Percentiles rank a stretch among this genome's conserved stretches.
phyloP scores from a whole-genome alignment of 2,888 invertebrate genomes.

The Cerastoderma edule region DNA sequence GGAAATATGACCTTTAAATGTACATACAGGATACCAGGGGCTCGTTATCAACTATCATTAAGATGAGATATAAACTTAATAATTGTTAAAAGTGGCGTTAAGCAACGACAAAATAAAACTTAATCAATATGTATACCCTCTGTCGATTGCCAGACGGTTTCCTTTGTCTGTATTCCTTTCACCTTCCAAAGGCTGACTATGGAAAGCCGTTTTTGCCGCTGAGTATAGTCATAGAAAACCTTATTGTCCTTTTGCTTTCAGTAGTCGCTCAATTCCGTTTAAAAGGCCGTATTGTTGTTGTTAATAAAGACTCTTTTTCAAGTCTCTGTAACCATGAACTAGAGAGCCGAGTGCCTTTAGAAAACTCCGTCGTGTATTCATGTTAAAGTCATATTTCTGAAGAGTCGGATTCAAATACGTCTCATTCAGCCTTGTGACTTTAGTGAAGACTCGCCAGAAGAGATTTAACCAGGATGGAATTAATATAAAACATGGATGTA shows the following conservation, averaged over 20 bases:
- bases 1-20: too few relatives aligned
- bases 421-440: conserved; percentile 4
- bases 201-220: conserved; percentile 12
- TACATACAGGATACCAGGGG: too few relatives aligned
- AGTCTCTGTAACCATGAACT: background rate
- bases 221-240: conserved; percentile 19
- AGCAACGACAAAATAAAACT: too few relatives aligned
- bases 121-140: too few relatives aligned
- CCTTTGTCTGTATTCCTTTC: conserved; percentile 1
- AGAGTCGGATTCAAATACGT: background rate
- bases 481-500: too few relatives aligned
- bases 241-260: conserved; percentile 16
- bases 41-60: too few relatives aligned
- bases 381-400: conserved; percentile 18
- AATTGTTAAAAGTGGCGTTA: too few relatives aligned
- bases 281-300: conserved; percentile 22
- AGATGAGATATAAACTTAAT: too few relatives aligned
- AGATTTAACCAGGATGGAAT: too few relatives aligned
- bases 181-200: background rate
- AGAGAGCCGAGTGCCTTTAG: conserved; percentile 11
- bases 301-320: conserved; percentile 13
- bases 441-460: too few relatives aligned
- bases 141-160: background rate
- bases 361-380: conserved; percentile 26
- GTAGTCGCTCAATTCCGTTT: conserved; percentile 18